Evolutionary conservation across 2,797 vertebrate genomes (phyloP).

Genomic region (Limnodromus scolopaceus): DNA sequence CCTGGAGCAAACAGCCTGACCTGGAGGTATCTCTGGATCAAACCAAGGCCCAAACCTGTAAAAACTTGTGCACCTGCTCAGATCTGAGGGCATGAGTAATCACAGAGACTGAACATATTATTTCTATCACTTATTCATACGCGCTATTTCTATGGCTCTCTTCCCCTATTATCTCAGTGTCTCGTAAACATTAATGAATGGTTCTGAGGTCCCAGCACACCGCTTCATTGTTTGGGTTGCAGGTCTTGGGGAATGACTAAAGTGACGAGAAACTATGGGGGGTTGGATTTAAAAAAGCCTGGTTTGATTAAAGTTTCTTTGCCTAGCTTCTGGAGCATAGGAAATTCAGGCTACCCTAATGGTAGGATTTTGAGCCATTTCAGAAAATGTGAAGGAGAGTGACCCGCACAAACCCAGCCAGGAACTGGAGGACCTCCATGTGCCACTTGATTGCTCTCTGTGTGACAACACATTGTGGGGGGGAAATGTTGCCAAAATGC

Average conservation of each 20-base stretch:
- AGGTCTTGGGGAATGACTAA: background rate
- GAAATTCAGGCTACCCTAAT: background rate
- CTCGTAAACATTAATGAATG: constrained; percentile 23
- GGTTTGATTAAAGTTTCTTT: background rate
- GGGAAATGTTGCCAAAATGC: background rate
- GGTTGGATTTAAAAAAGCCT: background rate
- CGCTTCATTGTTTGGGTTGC: background rate
- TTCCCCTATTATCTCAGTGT: background rate
- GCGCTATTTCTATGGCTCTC: background rate
- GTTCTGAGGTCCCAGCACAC: background rate
- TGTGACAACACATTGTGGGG: accelerated
- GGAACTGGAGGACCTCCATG: background rate
- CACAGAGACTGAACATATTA: background rate
- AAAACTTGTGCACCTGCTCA: background rate
- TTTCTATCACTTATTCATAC: background rate
- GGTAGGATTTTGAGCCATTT: background rate
- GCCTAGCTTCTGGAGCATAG: background rate
- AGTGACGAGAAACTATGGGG: background rate
- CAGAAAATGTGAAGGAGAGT: background rate
- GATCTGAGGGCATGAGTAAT: background rate
- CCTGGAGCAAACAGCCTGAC: background rate
- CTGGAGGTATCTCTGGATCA: background rate
- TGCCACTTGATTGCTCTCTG: background rate
- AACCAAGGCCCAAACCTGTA: background rate
- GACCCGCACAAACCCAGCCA: background rate